Percentiles rank a stretch among this genome's conserved stretches.
phyloP scores from a whole-genome alignment of 2,797 vertebrate species.

The Melanotaenia pygmaea region DNA sequence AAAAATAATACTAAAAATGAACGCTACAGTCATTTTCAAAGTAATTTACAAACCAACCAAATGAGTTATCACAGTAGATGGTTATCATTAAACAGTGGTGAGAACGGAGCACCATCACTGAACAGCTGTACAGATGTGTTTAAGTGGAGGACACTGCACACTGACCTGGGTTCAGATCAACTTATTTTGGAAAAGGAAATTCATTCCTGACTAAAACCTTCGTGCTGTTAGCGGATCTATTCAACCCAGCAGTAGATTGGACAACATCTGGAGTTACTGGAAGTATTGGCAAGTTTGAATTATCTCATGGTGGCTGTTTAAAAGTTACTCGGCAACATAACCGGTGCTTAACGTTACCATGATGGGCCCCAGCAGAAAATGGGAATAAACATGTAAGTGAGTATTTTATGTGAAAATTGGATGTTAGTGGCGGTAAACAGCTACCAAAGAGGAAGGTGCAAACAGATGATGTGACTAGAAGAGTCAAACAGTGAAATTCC shows the following conservation, averaged over 20 bases:
- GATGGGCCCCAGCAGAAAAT: too few relatives aligned
- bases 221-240: not conserved
- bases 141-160: not conserved
- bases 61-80: constrained; percentile 62
- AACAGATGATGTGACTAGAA: too few relatives aligned
- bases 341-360: too few relatives aligned
- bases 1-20: constrained; percentile 52
- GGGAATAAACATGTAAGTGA: too few relatives aligned
- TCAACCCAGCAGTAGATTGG: not conserved
- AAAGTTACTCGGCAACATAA: too few relatives aligned
- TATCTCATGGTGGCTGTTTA: too few relatives aligned
- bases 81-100: constrained; percentile 55
- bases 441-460: too few relatives aligned
- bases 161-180: constrained; percentile 14
- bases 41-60: constrained; percentile 56
- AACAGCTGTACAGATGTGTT: constrained; percentile 41
- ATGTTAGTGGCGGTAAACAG: too few relatives aligned
- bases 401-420: too few relatives aligned
- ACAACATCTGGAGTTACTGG: not conserved
- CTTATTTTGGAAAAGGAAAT: not conserved
- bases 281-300: not conserved
- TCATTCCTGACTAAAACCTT: not conserved
- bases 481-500: too few relatives aligned
- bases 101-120: constrained; percentile 63
- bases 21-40: constrained; percentile 35